These are phyloP conservation scores for Polylopha cassiicola DNA, from an alignment of 2,888 invertebrate species.

Conservation along the genomic window DNA sequence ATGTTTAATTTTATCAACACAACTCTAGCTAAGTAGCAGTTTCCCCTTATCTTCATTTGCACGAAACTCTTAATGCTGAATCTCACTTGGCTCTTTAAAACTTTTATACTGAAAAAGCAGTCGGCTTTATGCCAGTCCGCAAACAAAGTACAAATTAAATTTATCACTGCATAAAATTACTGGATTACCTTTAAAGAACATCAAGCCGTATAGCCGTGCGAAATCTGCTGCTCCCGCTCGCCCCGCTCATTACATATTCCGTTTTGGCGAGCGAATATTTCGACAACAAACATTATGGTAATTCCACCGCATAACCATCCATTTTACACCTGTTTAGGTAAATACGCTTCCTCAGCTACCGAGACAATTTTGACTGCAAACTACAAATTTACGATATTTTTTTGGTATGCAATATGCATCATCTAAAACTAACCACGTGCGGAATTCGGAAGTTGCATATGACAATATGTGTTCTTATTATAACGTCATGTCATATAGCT, in stretches of 20 bases:
- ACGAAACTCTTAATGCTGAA: slow-evolving; percentile 8
- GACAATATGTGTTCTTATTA: no score
- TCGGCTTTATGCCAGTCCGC: slow-evolving; percentile 24
- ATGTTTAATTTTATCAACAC: no score
- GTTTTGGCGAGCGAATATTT: slow-evolving; percentile 66
- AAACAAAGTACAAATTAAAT: slow-evolving; percentile 52
- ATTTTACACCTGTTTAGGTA: slow-evolving; percentile 73
- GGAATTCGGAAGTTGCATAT: no score
- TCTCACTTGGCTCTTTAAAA: slow-evolving; percentile 18
- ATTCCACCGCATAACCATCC: slow-evolving; percentile 65
- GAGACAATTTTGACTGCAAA: slow-evolving; percentile 46
- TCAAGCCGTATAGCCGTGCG: slow-evolving; percentile 53
- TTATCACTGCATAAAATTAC: slow-evolving; percentile 57
- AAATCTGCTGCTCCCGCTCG: slow-evolving; percentile 55
- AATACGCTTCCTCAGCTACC: slow-evolving; percentile 58
- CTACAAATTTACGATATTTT: slow-evolving; percentile 9
- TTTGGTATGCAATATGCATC: slow-evolving; percentile 3
- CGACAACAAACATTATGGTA: slow-evolving; percentile 73
- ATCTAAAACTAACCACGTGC: no score
- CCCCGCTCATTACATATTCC: slow-evolving; percentile 65
- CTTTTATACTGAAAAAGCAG: slow-evolving; percentile 18
- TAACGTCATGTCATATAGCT: no score
- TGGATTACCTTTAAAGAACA: slow-evolving; percentile 54
- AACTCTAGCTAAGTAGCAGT: slow-evolving; percentile 3
- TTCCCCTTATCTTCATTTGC: slow-evolving; percentile 15